Conservation (phyloP, 2,888 invertebrate genomes). For the Gnatocerus cornutus region DNA sequence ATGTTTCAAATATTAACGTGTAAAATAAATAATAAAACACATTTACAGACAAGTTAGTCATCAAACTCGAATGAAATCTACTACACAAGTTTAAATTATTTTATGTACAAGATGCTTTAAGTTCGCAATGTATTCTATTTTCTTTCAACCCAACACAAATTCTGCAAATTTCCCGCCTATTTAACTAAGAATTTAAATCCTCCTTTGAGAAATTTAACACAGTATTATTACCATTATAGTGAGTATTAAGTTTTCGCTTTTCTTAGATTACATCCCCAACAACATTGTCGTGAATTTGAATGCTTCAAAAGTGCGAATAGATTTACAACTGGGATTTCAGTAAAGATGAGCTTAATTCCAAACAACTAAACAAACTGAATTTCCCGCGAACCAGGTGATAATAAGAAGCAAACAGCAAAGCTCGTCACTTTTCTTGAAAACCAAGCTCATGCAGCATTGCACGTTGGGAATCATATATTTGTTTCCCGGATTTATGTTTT, state of each 20-base stretch:
- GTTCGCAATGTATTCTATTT: too few species aligned
- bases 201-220: background rate
- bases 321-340: slow-evolving; percentile 1
- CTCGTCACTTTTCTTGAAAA: slow-evolving; percentile 2
- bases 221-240: background rate
- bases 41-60: too few species aligned
- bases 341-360: slow-evolving; percentile 2
- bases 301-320: background rate
- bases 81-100: too few species aligned
- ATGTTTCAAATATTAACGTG: too few species aligned
- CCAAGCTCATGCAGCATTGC: background rate
- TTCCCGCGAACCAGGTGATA: background rate
- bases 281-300: background rate
- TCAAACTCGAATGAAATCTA: too few species aligned
- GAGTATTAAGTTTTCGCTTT: slow-evolving; percentile 8
- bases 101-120: too few species aligned
- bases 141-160: too few species aligned
- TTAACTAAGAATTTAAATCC: too few species aligned
- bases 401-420: slow-evolving; percentile 5
- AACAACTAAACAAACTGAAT: slow-evolving; percentile 14
- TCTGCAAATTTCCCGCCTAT: too few species aligned
- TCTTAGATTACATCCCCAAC: background rate
- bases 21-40: too few species aligned
- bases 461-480: slow-evolving; percentile 2
- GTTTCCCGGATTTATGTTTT: slow-evolving; percentile 3